Evolutionary conservation across 2,113 vertebrate genomes (phyloP).

Genomic region (Trachemys scripta): DNA sequence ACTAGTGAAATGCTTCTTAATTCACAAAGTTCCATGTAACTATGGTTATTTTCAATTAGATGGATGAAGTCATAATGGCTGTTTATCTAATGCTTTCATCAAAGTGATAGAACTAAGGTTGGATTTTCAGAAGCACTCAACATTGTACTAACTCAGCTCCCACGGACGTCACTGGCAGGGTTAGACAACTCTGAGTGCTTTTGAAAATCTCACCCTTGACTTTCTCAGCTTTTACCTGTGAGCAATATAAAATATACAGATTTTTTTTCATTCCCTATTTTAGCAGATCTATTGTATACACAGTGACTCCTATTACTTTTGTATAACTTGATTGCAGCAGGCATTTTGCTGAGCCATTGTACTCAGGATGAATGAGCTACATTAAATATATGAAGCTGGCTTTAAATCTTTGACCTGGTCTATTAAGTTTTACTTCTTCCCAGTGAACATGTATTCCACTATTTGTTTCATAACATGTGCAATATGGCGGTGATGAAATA

Average conservation of each 20-base stretch:
- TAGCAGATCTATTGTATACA: accelerated
- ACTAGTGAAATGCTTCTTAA: background rate
- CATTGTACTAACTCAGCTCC: background rate
- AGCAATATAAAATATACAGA: background rate
- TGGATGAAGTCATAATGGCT: background rate
- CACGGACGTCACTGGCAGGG: background rate
- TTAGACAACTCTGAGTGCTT: background rate
- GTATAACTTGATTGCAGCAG: background rate
- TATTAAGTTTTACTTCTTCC: background rate
- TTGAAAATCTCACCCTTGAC: background rate
- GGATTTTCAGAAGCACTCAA: background rate
- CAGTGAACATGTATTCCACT: background rate
- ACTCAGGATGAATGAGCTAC: background rate
- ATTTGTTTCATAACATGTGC: background rate
- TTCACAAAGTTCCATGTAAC: background rate
- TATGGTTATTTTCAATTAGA: background rate
- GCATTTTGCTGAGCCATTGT: background rate
- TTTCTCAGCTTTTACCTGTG: background rate
- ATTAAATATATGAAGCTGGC: background rate
- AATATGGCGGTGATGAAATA: background rate
- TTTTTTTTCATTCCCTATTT: background rate
- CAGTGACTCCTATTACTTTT: background rate
- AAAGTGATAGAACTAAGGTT: background rate
- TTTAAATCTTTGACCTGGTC: background rate
- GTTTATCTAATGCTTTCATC: background rate